Conservation (phyloP, 2,797 vertebrate genomes). For the Urophycis tenuis region DNA sequence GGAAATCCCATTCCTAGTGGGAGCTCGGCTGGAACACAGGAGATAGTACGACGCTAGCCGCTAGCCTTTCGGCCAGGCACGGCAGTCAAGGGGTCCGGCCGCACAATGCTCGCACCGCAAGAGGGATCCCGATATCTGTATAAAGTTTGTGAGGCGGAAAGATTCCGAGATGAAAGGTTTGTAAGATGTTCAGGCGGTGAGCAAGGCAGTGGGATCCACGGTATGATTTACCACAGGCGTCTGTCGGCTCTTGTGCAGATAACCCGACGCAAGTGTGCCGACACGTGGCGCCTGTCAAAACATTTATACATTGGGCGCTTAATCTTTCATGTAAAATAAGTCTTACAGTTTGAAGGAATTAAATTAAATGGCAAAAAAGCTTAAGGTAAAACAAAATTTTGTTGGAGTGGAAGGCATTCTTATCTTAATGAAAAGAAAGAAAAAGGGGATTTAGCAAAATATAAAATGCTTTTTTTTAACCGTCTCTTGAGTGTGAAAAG, state of each 20-base stretch:
- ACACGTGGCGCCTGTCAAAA: neutral
- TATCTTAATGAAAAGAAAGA: slow-evolving; percentile 15
- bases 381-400: neutral
- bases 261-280: neutral
- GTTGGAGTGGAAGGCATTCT: slow-evolving; percentile 12
- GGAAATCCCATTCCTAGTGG: slow-evolving; percentile 30
- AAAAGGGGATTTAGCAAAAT: slow-evolving; percentile 21
- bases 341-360: neutral
- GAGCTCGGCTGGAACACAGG: slow-evolving; percentile 18
- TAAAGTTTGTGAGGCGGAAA: neutral
- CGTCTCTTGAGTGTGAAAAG: slow-evolving; percentile 25
- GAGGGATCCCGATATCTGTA: neutral
- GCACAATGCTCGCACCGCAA: neutral
- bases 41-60: too few species aligned
- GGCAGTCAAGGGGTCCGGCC: neutral
- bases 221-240: neutral
- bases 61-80: too few species aligned
- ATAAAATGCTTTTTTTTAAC: slow-evolving; percentile 14
- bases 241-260: neutral
- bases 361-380: slow-evolving; percentile 4
- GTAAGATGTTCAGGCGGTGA: neutral
- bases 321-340: neutral
- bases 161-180: neutral
- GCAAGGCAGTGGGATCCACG: neutral
- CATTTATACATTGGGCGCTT: neutral